Conservation (phyloP, 2,888 invertebrate species). For the Tricholauxania praeusta region DNA sequence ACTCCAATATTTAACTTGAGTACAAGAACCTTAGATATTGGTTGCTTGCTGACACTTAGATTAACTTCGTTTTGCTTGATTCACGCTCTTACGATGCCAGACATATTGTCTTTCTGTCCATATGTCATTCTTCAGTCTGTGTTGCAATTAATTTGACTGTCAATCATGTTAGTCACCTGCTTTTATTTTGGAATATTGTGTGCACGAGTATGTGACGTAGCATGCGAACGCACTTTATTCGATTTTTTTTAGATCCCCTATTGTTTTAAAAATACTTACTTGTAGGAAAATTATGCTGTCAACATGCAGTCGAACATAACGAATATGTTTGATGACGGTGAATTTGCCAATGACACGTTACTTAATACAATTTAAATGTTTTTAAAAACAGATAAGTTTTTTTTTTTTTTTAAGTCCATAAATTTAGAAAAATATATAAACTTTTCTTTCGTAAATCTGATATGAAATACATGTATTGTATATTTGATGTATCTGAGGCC, state of each 20-base stretch:
- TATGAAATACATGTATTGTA: no score
- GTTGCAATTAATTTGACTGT: slow-evolving; percentile 34
- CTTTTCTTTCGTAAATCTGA: no score
- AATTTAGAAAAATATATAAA: no score
- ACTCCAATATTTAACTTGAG: no score
- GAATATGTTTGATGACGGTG: background rate
- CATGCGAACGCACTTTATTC: no score
- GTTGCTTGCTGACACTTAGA: background rate
- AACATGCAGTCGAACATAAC: slow-evolving; percentile 12
- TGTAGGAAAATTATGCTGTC: slow-evolving; percentile 19
- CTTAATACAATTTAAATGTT: no score
- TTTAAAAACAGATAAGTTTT: no score
- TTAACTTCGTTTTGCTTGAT: slow-evolving; percentile 18
- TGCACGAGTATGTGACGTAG: background rate
- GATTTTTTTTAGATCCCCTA: background rate
- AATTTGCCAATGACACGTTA: no score
- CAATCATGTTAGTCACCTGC: slow-evolving; percentile 28
- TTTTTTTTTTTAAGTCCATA: no score
- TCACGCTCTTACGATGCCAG: slow-evolving; percentile 4
- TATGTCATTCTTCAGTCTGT: background rate
- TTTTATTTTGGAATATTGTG: slow-evolving; percentile 8
- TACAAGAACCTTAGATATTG: background rate
- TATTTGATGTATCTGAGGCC: no score
- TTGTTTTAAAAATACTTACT: background rate
- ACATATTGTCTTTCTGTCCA: slow-evolving; percentile 4